A percentile compares a stretch with the other conserved stretches of the same genome.
Evolutionary conservation across 2,113 vertebrate genomes (phyloP).

Genomic region (Ammodytes dubius): DNA sequence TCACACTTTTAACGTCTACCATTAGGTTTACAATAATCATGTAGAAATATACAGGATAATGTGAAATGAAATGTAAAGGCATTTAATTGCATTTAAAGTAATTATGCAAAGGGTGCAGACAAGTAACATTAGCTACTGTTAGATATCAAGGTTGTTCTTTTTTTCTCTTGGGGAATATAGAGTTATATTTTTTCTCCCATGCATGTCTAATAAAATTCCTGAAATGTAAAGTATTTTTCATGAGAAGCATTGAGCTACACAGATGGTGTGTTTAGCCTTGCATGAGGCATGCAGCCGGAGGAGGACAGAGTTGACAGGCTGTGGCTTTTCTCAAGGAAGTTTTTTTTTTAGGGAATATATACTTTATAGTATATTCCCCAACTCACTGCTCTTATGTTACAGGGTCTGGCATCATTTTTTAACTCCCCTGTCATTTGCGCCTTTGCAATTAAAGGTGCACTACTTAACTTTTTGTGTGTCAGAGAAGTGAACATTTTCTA

Average conservation of each 20-base stretch:
- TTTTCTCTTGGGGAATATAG: not conserved
- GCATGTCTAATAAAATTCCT: not conserved
- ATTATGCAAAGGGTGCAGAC: not conserved
- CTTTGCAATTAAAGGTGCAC: not conserved
- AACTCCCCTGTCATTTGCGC: not conserved
- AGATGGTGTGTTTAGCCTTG: constrained; percentile 15
- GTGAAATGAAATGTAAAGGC: not conserved
- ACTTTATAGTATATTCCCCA: not conserved
- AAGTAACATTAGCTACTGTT: not conserved
- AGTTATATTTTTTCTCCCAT: not conserved
- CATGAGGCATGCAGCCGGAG: constrained; percentile 31
- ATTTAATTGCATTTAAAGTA: not conserved
- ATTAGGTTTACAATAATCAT: not conserved
- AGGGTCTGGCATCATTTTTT: not conserved
- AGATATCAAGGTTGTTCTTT: not conserved
- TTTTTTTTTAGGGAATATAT: constrained; percentile 5
- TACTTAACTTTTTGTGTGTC: too few relatives aligned
- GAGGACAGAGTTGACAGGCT: constrained; percentile 33
- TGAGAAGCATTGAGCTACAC: not conserved
- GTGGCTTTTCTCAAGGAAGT: not conserved
- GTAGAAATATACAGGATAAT: constrained; percentile 9
- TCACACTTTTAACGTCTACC: constrained; percentile 34
- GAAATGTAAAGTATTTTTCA: constrained; percentile 1
- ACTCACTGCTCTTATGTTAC: not conserved
- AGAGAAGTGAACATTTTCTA: too few relatives aligned